phyloP scores from a whole-genome alignment of 1,140 invertebrate genomes.

The Homarus americanus region DNA sequence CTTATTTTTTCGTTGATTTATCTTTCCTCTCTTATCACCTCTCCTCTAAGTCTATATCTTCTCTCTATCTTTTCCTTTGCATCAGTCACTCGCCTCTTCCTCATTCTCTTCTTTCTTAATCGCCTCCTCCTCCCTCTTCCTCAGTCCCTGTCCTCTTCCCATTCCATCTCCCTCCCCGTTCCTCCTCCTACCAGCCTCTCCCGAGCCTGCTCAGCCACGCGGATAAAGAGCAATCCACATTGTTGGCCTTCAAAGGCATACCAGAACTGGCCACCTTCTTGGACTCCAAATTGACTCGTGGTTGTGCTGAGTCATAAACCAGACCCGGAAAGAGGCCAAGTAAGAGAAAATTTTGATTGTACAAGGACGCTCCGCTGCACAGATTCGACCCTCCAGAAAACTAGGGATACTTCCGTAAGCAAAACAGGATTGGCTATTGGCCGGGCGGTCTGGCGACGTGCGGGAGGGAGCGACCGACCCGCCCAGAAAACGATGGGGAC shows the following conservation, averaged over 20 bases:
- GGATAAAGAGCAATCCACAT: slow-evolving; percentile 17
- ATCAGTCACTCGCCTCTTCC: background rate
- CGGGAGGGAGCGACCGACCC: background rate
- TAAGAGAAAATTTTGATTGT: slow-evolving; percentile 16
- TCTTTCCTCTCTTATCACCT: no score
- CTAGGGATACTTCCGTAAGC: slow-evolving; percentile 15
- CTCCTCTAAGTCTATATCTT: no score
- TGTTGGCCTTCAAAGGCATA: slow-evolving; percentile 10
- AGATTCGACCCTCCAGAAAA: slow-evolving; percentile 10
- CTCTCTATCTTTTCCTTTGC: background rate
- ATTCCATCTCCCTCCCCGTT: background rate
- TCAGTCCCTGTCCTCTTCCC: background rate
- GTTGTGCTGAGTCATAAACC: slow-evolving; percentile 14
- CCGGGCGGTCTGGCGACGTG: background rate
- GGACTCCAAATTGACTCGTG: slow-evolving; percentile 9
- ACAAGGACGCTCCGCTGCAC: background rate
- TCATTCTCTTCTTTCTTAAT: background rate
- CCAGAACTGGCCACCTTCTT: slow-evolving; percentile 1
- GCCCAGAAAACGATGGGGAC: background rate
- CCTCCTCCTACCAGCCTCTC: background rate
- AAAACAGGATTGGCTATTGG: slow-evolving; percentile 8
- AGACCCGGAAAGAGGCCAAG: background rate
- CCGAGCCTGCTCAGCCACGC: background rate
- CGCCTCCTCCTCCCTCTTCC: background rate
- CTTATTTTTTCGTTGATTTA: no score